These are phyloP conservation scores for Cabera pusaria DNA, from an alignment of 2,888 invertebrate genomes.

Conservation along the genomic window DNA sequence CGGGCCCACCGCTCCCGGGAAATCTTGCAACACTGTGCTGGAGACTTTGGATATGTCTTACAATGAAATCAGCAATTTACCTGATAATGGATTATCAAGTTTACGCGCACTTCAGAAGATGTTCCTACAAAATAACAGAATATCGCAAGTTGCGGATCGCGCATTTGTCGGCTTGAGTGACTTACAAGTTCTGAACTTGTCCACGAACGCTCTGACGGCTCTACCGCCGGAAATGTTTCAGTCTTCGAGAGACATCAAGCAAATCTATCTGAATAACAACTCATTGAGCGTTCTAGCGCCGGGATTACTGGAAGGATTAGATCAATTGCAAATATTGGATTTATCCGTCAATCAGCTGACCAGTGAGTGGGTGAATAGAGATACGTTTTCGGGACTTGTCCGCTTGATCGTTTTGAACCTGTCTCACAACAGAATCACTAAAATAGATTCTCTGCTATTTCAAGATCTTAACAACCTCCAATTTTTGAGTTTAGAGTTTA, in stretches of 20 bases:
- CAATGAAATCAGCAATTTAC: conserved; percentile 88
- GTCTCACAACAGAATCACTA: conserved; percentile 87
- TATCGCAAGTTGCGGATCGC: conserved; percentile 88
- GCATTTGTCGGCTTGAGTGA: conserved; percentile 88
- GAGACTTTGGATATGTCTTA: conserved; percentile 88
- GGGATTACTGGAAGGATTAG: conserved; percentile 88
- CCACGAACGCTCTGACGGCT: conserved; percentile 89
- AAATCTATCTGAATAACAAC: conserved; percentile 90
- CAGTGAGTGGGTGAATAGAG: conserved; percentile 90
- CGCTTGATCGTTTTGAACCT: conserved; percentile 89
- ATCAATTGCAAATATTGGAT: conserved; percentile 89
- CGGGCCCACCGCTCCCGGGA: conserved; percentile 86
- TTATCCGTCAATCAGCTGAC: conserved; percentile 89
- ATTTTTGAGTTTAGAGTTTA: conserved; percentile 88
- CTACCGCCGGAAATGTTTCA: conserved; percentile 91
- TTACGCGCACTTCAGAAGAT: conserved; percentile 87
- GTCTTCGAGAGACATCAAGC: conserved; percentile 87
- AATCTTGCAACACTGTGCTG: conserved; percentile 87
- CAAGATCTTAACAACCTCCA: conserved; percentile 89
- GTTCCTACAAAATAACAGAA: conserved; percentile 89
- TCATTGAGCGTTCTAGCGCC: conserved; percentile 89
- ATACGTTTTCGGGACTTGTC: conserved; percentile 89
- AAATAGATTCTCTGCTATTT: conserved; percentile 88
- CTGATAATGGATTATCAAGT: conserved; percentile 88
- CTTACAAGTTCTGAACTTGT: conserved; percentile 89